Conservation (phyloP, 2,797 vertebrate species). For the Periparus ater region DNA sequence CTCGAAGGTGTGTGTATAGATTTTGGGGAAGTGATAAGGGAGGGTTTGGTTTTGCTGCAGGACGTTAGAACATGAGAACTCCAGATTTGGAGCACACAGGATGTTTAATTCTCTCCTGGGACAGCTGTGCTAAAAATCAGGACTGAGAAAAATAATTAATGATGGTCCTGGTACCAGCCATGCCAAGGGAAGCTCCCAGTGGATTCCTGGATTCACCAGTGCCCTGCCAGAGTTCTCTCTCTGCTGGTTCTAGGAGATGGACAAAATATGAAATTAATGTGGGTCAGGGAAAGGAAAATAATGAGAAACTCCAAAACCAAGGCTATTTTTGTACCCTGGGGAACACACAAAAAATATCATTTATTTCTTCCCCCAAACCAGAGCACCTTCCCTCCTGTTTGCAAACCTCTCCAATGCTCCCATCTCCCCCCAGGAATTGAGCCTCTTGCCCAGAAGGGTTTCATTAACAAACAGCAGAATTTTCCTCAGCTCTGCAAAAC, state of each 20-base stretch:
- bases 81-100: background rate
- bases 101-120: background rate
- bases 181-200: background rate
- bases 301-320: background rate
- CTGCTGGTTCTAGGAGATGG: background rate
- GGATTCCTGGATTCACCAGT: background rate
- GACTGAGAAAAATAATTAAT: background rate
- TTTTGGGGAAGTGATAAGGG: background rate
- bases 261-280: background rate
- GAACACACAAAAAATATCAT: background rate
- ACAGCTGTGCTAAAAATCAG: background rate
- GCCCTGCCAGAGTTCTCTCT: background rate
- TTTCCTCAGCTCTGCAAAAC: background rate
- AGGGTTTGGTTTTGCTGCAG: background rate
- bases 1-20: background rate
- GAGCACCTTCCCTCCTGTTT: background rate
- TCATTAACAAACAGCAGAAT: background rate
- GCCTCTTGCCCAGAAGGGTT: background rate
- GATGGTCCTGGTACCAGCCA: fast-evolving
- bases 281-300: background rate
- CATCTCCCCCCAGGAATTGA: background rate
- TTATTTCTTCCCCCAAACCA: background rate
- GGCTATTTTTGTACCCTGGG: background rate
- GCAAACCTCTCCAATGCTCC: background rate
- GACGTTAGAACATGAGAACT: background rate